Evolutionary conservation across 2,888 invertebrate species (phyloP).

Genomic region (Tromatobia lineatoria): DNA sequence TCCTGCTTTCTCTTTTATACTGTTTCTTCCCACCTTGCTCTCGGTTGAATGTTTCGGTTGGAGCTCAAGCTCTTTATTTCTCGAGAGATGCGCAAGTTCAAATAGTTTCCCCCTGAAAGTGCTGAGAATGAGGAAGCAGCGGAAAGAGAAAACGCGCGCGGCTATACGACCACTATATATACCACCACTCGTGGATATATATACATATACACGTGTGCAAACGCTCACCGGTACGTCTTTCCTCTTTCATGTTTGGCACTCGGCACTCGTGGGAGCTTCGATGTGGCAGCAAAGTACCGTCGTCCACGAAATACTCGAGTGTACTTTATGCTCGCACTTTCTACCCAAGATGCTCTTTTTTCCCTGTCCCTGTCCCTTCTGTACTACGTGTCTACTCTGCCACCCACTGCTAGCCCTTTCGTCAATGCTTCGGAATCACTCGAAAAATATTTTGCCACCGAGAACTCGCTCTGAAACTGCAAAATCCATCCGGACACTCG

Average conservation of each 20-base stretch:
- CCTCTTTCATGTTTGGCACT: constrained; percentile 63
- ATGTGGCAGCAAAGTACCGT: constrained; percentile 37
- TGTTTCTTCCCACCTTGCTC: constrained; percentile 15
- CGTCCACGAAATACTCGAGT: constrained; percentile 55
- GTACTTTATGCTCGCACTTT: constrained; percentile 47
- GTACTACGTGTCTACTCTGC: not conserved
- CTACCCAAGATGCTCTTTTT: constrained; percentile 57
- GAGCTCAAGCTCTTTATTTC: constrained; percentile 52
- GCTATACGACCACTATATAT: constrained; percentile 19
- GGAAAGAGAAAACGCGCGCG: constrained; percentile 15
- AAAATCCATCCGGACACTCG: constrained; percentile 16
- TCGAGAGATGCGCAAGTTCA: constrained; percentile 52
- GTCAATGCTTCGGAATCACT: constrained; percentile 9
- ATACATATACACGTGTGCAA: constrained; percentile 11
- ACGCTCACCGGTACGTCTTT: constrained; percentile 44
- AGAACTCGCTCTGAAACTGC: not conserved
- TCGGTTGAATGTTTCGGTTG: not conserved
- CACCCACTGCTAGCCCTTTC: not conserved
- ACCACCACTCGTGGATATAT: constrained; percentile 15
- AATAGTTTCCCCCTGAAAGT: constrained; percentile 48
- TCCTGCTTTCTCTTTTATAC: constrained; percentile 26
- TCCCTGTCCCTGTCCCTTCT: constrained; percentile 21
- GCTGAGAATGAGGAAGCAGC: constrained; percentile 45
- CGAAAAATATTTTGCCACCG: constrained; percentile 47
- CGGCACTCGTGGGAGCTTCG: constrained; percentile 47